A percentile compares a stretch with the other conserved stretches of the same genome.
phyloP scores from a whole-genome alignment of 2,888 invertebrate species.

The Thymelicus acteon region DNA sequence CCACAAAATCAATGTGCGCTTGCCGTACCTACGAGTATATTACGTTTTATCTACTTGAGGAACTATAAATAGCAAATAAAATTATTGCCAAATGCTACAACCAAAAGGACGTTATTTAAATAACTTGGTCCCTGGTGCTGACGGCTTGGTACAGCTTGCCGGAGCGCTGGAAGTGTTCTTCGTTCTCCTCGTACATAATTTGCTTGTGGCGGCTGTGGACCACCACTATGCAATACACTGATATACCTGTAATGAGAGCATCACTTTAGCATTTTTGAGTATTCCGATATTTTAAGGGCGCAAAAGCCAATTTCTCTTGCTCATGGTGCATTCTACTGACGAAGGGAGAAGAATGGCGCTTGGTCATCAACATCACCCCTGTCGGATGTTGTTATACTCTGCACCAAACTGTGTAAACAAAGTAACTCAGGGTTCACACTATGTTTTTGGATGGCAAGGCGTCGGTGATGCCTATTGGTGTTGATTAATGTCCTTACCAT shows the following conservation, averaged over 20 bases:
- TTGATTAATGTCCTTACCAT: too few relatives aligned
- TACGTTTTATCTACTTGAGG: not conserved
- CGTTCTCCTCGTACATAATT: conserved; percentile 71
- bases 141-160: conserved; percentile 65
- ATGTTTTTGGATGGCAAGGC: too few relatives aligned
- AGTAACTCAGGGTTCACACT: too few relatives aligned
- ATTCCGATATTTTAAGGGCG: too few relatives aligned
- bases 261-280: not conserved
- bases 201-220: conserved; percentile 78
- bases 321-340: too few relatives aligned
- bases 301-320: too few relatives aligned
- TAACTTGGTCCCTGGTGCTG: conserved; percentile 39
- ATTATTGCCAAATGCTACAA: too few relatives aligned
- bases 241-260: conserved; percentile 59
- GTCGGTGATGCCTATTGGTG: too few relatives aligned
- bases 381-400: too few relatives aligned
- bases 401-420: too few relatives aligned
- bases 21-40: not conserved
- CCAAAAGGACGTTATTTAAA: not conserved
- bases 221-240: conserved; percentile 75
- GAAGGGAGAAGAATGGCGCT: too few relatives aligned
- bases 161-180: conserved; percentile 62
- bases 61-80: not conserved
- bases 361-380: too few relatives aligned
- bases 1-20: not conserved